Percentiles rank a stretch among this genome's conserved stretches.
Evolutionary conservation across 2,888 invertebrate species (phyloP).

Genomic region (Epirrhoe alternata): DNA sequence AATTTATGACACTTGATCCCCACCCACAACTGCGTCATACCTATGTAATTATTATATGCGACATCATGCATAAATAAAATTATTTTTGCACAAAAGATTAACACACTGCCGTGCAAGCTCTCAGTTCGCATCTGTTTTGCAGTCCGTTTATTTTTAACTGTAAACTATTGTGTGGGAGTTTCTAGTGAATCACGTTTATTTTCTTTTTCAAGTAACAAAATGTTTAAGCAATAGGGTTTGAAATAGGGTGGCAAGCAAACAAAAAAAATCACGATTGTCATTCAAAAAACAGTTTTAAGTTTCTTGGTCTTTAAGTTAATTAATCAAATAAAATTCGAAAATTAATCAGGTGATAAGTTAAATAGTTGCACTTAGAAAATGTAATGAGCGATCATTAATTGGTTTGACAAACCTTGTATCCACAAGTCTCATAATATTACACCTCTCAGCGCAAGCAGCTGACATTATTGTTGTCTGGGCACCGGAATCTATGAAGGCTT

Average conservation of each 20-base stretch:
- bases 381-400: not conserved
- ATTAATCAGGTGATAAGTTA: too few species aligned
- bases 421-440: conserved; percentile 95
- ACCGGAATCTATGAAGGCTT: conserved; percentile 99
- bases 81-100: not conserved
- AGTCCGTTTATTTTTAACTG: not conserved
- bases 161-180: not conserved
- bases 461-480: conserved; percentile 99
- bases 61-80: not conserved
- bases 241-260: too few species aligned
- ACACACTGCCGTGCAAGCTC: not conserved
- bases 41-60: not conserved
- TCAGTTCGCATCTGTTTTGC: not conserved
- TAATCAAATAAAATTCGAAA: too few species aligned
- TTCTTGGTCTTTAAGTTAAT: too few species aligned
- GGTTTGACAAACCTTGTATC: conserved; percentile 87
- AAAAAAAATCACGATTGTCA: too few species aligned
- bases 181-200: not conserved
- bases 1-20: not conserved
- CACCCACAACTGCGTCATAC: not conserved
- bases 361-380: too few species aligned
- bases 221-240: too few species aligned
- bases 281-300: too few species aligned
- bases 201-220: too few species aligned
- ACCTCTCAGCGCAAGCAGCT: conserved; percentile 96